phyloP scores from a whole-genome alignment of 2,113 vertebrate genomes.

The Ciconia stormi region DNA sequence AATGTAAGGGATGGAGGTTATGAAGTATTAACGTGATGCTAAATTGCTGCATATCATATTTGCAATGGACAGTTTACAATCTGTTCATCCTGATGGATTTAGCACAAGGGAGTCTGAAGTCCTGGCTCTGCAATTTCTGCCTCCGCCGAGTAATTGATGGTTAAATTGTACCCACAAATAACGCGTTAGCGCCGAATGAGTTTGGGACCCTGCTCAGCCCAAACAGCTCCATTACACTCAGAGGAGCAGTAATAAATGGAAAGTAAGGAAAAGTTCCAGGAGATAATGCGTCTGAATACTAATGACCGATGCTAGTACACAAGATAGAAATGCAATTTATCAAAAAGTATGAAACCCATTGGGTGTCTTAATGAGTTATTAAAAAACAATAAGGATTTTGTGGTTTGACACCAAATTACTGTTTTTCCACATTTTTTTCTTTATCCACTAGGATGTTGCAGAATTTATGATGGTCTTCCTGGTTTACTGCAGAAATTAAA shows the following conservation, averaged over 20 bases:
- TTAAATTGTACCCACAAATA: constrained; percentile 31
- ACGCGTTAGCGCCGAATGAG: constrained; percentile 2
- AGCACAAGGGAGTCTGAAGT: constrained; percentile 55
- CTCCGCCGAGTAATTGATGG: constrained; percentile 55
- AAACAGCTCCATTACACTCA: constrained; percentile 36
- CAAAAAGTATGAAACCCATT: constrained; percentile 6
- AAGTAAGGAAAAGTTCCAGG: constrained; percentile 42
- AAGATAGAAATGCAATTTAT: constrained; percentile 26
- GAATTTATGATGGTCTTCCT: background rate
- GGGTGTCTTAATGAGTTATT: background rate
- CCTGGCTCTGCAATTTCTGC: constrained; percentile 59
- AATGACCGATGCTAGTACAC: constrained; percentile 11
- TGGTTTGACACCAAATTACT: background rate
- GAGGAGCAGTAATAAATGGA: constrained; percentile 50
- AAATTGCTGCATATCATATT: constrained; percentile 63
- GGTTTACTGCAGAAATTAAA: background rate
- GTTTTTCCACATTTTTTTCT: constrained; percentile 3
- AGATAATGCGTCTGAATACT: constrained; percentile 38
- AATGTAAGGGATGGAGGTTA: constrained; percentile 36
- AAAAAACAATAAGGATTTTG: background rate
- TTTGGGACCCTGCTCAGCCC: constrained; percentile 21
- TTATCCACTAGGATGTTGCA: background rate
- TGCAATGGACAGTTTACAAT: constrained; percentile 75
- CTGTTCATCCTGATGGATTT: constrained; percentile 71
- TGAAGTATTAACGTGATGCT: constrained; percentile 58